Evolutionary conservation across 2,113 vertebrate species (phyloP).

Genomic region (Scytalopus superciliaris): DNA sequence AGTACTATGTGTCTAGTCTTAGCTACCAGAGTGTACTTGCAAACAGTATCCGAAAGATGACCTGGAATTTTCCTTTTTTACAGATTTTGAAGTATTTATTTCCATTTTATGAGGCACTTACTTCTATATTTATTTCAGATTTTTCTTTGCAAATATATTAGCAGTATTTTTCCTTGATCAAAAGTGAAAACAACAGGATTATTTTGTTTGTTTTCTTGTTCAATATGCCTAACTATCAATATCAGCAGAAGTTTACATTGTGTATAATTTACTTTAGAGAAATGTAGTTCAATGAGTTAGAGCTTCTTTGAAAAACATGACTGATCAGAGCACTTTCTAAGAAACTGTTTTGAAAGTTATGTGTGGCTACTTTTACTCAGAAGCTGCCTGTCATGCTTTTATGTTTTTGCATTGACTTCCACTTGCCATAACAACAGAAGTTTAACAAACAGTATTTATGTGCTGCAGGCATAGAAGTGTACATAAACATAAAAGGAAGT

Average conservation of each 20-base stretch:
- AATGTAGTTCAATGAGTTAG: neutral
- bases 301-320: neutral
- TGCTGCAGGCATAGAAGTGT: constrained; percentile 44
- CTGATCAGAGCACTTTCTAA: neutral
- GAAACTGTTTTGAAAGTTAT: neutral
- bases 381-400: constrained; percentile 21
- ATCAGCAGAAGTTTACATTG: neutral
- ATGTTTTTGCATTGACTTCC: constrained; percentile 52
- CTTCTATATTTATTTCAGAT: neutral
- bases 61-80: neutral
- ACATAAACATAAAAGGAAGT: constrained; percentile 50
- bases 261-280: neutral
- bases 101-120: neutral
- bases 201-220: neutral
- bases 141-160: neutral
- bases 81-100: neutral
- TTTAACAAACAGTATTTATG: constrained; percentile 58
- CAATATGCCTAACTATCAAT: neutral
- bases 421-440: constrained; percentile 65
- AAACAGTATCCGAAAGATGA: neutral
- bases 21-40: neutral
- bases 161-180: neutral
- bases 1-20: neutral
- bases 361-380: constrained; percentile 40
- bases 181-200: neutral